Conservation (phyloP, 2,113 vertebrate genomes). For the Caretta caretta region DNA sequence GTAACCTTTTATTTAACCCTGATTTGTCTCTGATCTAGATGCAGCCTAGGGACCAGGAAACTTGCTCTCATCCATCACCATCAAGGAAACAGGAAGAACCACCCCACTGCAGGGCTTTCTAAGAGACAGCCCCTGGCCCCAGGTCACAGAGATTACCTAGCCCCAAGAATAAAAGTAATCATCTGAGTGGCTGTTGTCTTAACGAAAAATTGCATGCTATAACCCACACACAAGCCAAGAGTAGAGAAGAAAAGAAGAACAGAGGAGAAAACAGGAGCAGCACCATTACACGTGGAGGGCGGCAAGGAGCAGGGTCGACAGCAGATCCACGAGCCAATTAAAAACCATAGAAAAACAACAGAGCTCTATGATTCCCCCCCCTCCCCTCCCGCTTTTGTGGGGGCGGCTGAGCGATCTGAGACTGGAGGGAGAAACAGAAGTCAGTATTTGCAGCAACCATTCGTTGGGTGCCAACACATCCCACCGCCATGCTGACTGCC, state of each 20-base stretch:
- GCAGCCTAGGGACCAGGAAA: rapidly evolving
- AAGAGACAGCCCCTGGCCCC: neutral
- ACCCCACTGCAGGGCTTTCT: neutral
- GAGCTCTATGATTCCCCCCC: too few relatives aligned
- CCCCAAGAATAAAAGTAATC: neutral
- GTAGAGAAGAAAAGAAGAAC: neutral
- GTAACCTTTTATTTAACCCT: rapidly evolving
- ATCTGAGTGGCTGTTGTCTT: neutral
- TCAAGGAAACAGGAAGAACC: rapidly evolving
- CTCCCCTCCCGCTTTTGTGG: too few relatives aligned
- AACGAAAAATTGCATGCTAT: neutral
- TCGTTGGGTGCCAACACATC: too few relatives aligned
- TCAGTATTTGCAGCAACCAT: neutral
- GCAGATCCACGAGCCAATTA: neutral
- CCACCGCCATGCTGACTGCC: too few relatives aligned
- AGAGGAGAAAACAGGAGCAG: neutral
- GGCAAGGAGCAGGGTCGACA: neutral
- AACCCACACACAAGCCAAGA: neutral
- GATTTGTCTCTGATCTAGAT: neutral
- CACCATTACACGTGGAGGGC: too few relatives aligned
- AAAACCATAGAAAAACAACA: neutral
- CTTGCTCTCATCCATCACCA: rapidly evolving
- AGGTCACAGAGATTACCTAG: neutral
- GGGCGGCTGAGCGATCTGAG: too few relatives aligned
- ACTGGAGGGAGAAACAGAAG: too few relatives aligned